A percentile compares a stretch with the other conserved stretches of the same genome.
These are phyloP conservation scores for Anoplophora glabripennis DNA, from an alignment of 1,140 invertebrate species.

Conservation along the genomic window DNA sequence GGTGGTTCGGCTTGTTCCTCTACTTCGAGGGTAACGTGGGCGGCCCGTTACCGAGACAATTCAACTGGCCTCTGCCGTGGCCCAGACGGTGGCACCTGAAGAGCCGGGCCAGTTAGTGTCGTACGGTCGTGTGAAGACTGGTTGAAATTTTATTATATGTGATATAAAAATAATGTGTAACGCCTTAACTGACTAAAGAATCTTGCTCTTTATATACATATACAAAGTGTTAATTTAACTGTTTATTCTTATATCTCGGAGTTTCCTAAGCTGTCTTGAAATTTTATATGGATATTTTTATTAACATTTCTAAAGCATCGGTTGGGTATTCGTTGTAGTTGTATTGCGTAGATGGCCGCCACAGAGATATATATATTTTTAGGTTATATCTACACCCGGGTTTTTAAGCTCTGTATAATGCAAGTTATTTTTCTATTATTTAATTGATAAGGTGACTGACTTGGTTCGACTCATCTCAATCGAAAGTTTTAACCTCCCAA, in stretches of 20 bases:
- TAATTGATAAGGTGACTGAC: too few species aligned
- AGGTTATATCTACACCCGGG: conserved; percentile 2
- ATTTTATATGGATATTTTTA: conserved; percentile 16
- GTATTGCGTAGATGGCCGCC: too few species aligned
- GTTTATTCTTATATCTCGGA: conserved; percentile 15
- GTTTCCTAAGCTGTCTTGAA: conserved; percentile 8
- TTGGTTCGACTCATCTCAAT: too few species aligned
- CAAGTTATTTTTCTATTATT: background rate
- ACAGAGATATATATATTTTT: background rate
- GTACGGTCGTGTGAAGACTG: background rate
- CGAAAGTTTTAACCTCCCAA: too few species aligned
- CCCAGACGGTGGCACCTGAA: conserved; percentile 65
- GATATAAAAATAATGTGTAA: conserved; percentile 25
- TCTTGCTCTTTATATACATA: conserved; percentile 24
- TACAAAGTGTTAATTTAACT: conserved; percentile 19
- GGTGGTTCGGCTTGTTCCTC: conserved; percentile 81
- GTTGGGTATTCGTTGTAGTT: too few species aligned
- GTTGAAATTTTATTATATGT: conserved; percentile 23
- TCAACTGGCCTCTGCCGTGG: conserved; percentile 84
- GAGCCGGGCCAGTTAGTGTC: conserved; percentile 48
- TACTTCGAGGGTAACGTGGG: conserved; percentile 85
- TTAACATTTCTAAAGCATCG: background rate
- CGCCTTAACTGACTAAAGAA: conserved; percentile 27
- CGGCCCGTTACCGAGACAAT: conserved; percentile 74
- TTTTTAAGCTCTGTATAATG: conserved; percentile 7